These are phyloP conservation scores for Mormyrus lacerda DNA, from an alignment of 2,113 vertebrate species.

Conservation along the genomic window DNA sequence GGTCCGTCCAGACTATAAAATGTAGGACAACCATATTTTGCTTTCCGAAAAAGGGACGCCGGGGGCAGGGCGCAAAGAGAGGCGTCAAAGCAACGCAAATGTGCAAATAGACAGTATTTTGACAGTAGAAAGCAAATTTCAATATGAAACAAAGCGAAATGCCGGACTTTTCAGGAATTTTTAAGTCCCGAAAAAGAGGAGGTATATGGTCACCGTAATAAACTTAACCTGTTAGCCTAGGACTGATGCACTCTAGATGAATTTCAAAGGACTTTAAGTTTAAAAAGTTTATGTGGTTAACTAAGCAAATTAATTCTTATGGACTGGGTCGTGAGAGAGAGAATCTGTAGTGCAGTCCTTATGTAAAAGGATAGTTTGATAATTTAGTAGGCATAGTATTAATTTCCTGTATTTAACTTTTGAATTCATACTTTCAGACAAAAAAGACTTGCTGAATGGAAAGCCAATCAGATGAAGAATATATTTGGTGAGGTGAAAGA, in stretches of 20 bases:
- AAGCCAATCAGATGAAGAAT: constrained; percentile 75
- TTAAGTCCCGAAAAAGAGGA: neutral
- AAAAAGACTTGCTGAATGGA: constrained; percentile 86
- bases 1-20: constrained; percentile 54
- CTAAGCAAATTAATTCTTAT: neutral
- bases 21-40: neutral
- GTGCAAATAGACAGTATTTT: neutral
- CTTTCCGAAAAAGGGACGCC: neutral
- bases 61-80: neutral
- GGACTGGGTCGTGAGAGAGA: neutral
- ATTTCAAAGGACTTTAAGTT: neutral
- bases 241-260: neutral
- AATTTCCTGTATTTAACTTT: neutral
- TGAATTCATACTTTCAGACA: constrained; percentile 56
- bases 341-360: neutral
- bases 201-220: neutral
- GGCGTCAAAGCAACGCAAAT: neutral
- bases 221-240: neutral
- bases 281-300: neutral
- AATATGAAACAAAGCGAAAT: neutral
- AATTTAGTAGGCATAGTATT: neutral
- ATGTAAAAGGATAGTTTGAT: neutral
- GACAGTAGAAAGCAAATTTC: neutral
- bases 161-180: neutral
- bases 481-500: constrained; percentile 79